A percentile compares a stretch with the other conserved stretches of the same genome.
These are phyloP conservation scores for Aspidoscelis tigris DNA, from an alignment of 2,113 vertebrate species.

Conservation along the genomic window DNA sequence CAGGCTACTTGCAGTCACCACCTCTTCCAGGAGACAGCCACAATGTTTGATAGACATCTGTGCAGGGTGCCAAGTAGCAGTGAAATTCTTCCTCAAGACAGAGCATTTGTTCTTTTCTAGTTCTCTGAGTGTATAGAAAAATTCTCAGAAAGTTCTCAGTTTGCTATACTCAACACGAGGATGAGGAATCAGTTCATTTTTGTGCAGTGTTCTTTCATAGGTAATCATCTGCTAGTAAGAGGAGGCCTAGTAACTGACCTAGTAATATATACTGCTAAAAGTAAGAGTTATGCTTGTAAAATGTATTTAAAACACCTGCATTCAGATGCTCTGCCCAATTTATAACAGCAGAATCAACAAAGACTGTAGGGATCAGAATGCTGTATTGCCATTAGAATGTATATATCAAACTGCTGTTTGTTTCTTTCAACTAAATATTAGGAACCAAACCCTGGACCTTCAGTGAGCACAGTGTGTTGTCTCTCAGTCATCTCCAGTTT, in stretches of 20 bases:
- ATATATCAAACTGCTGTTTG: background rate
- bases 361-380: accelerated
- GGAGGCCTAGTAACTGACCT: background rate
- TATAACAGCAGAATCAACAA: background rate
- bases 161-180: background rate
- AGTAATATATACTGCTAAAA: background rate
- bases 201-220: background rate
- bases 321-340: background rate
- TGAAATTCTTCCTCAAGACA: constrained; percentile 2
- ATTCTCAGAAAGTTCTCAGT: background rate
- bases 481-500: background rate
- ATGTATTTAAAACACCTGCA: constrained; percentile 2
- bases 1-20: no score
- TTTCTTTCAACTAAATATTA: background rate
- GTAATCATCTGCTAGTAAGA: background rate
- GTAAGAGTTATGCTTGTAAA: background rate
- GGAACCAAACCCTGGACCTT: background rate
- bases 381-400: constrained; percentile 12
- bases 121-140: background rate
- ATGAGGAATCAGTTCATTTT: background rate
- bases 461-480: background rate
- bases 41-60: background rate
- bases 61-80: constrained; percentile 5
- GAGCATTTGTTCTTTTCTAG: background rate
- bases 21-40: background rate